Percentiles rank a stretch among this genome's conserved stretches.
These are phyloP conservation scores for Caenorhabditis inopinata DNA, from an alignment of 1,140 invertebrate species.

Conservation along the genomic window DNA sequence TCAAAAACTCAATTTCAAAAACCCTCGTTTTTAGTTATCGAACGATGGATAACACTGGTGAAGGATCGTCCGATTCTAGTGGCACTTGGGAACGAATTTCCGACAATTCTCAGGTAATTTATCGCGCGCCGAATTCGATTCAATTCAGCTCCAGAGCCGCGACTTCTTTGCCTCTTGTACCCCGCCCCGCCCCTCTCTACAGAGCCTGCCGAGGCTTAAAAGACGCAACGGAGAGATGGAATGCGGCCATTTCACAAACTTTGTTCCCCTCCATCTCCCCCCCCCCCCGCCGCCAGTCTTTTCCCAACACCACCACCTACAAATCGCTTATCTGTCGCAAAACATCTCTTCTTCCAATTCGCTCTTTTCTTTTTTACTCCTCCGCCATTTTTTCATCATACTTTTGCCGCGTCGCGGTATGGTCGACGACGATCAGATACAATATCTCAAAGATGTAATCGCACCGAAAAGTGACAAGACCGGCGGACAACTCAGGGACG, in stretches of 20 bases:
- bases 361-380: not conserved
- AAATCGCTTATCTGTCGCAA: not conserved
- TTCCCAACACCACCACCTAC: not conserved
- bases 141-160: too few species aligned
- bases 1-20: not conserved
- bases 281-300: not conserved
- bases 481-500: not conserved
- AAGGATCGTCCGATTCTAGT: slow-evolving; percentile 37
- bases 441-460: not conserved
- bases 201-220: slow-evolving; percentile 3
- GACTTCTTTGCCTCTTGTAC: too few species aligned
- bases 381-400: not conserved
- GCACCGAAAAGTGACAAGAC: not conserved
- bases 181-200: not conserved
- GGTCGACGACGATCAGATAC: slow-evolving; percentile 25
- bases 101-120: slow-evolving; percentile 44
- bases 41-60: slow-evolving; percentile 42
- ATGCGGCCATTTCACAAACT: slow-evolving; percentile 18
- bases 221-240: not conserved
- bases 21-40: not conserved
- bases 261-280: not conserved
- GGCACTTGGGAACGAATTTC: slow-evolving; percentile 46
- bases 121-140: too few species aligned
- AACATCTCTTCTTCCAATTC: not conserved
- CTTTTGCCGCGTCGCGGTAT: not conserved